phyloP scores from a whole-genome alignment of 64 coral and sea anemone genomes.

The Montipora cactus region DNA sequence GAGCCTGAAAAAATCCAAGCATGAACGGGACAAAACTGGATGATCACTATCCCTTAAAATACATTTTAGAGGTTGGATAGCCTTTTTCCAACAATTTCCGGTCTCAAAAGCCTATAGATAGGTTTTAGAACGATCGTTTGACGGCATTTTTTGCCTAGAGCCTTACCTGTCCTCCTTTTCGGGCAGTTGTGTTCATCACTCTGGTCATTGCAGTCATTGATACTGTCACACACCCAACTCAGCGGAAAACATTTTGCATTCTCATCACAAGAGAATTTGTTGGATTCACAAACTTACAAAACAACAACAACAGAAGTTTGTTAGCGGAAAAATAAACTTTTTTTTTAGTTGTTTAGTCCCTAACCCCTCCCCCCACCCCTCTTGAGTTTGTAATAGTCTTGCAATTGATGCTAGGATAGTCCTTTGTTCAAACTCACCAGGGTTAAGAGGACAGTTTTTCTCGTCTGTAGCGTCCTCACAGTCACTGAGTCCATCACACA shows the following conservation, averaged over 20 bases:
- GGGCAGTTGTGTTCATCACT: constrained; percentile 92
- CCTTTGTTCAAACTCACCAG: neutral
- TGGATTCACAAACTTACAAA: constrained; percentile 58
- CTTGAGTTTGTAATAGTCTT: neutral
- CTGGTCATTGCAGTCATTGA: constrained; percentile 83
- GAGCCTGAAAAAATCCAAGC: too few relatives aligned
- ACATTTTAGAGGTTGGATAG: too few relatives aligned
- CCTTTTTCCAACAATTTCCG: too few relatives aligned
- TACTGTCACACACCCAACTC: constrained; percentile 93
- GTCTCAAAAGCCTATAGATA: too few relatives aligned
- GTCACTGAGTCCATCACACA: constrained; percentile 80
- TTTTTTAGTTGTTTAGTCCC: too few relatives aligned
- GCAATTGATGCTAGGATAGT: neutral
- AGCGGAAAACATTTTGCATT: constrained; percentile 86
- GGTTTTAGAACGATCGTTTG: too few relatives aligned
- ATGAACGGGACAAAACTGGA: too few relatives aligned
- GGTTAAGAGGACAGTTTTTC: constrained; percentile 73
- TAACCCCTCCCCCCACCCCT: too few relatives aligned
- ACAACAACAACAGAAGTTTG: neutral
- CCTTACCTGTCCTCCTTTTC: neutral
- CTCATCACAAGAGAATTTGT: constrained; percentile 81
- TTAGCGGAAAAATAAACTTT: too few relatives aligned
- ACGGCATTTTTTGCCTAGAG: too few relatives aligned
- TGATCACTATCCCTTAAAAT: too few relatives aligned
- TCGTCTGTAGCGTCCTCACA: constrained; percentile 83